phyloP scores from a whole-genome alignment of 2,113 vertebrate species.

The Paratilapia polleni region DNA sequence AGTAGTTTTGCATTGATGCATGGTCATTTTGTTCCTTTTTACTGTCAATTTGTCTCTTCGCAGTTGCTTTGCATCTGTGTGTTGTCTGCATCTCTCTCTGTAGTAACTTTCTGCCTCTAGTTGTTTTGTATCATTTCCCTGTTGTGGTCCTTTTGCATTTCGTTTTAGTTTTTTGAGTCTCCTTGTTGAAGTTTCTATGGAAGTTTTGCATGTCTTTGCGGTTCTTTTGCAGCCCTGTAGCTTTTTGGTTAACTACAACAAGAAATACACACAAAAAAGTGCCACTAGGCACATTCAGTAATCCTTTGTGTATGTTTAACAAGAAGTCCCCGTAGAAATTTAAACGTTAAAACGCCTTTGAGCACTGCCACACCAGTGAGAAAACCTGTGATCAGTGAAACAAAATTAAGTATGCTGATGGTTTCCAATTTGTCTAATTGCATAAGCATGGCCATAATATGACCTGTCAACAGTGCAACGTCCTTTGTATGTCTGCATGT shows the following conservation, averaged over 20 bases:
- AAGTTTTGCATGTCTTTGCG: neutral
- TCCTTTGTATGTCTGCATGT: neutral
- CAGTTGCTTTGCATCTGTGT: neutral
- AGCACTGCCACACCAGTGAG: neutral
- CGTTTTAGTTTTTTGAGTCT: neutral
- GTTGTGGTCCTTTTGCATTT: neutral
- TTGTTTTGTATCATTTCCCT: neutral
- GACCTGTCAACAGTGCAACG: neutral
- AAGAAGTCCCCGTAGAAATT: neutral
- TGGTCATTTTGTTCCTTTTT: neutral
- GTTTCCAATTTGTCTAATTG: neutral
- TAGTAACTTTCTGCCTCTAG: neutral
- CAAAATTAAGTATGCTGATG: accelerated
- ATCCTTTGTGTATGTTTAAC: neutral
- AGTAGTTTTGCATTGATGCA: neutral
- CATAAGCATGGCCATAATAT: neutral
- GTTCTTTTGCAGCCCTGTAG: neutral
- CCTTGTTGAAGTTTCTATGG: neutral
- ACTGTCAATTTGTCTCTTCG: neutral
- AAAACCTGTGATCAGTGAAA: neutral
- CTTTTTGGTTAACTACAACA: neutral
- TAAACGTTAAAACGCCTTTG: too few species aligned
- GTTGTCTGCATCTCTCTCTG: neutral
- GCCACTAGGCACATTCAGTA: neutral
- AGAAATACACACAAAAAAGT: neutral